Evolutionary conservation across 1,140 invertebrate species (phyloP), one percentile per base, ranked within the genome.

Genomic region (Drosophila sulfurigaster): DNA sequence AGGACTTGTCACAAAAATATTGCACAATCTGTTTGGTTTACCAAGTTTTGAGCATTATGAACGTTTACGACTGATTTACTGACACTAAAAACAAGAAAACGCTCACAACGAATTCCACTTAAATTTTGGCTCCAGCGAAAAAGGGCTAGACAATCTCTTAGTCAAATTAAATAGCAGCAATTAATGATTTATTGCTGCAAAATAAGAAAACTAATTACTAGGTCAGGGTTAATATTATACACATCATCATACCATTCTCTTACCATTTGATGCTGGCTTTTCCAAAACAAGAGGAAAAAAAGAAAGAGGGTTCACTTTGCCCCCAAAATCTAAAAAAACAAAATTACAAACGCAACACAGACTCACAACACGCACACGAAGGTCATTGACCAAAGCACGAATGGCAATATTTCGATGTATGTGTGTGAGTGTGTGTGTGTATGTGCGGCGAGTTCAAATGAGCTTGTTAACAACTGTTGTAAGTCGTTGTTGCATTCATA

Each of bases 71-170:
- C 30, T 11, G 30, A 71, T 71, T 71, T 38, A 46, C 41, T 28
- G 59, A 62, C 32, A 56, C 20, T 57, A 35, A 54, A 56, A 45
- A 43, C 6, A 15, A 38, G 32, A 35, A 49, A 43, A 35, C 16
- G 11, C 8, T 28, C 28, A 30, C 58, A 59, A 15, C 35, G n/a
- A 46, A 51, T 15, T 28, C 49, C 32, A 63, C 49, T 63, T 60
- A 25, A 54, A 25, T 1, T 25, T 66, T 13, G 7, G 45, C 41
- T 43, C 25, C 41, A 20, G 58, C 11, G 20, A 63, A 63, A 25
- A 69, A 63, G 58, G 65, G 72, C 43, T 48, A 56, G 38, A 66
- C 74, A 76, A 72, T 76, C 74, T 62, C 74, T 72, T 46, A 46
- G 10, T 5, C 28, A 43, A 59, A 65, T 58, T 32, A 49, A 73